Conservation (phyloP, 2,113 vertebrate genomes). For the Symphodus melops region DNA sequence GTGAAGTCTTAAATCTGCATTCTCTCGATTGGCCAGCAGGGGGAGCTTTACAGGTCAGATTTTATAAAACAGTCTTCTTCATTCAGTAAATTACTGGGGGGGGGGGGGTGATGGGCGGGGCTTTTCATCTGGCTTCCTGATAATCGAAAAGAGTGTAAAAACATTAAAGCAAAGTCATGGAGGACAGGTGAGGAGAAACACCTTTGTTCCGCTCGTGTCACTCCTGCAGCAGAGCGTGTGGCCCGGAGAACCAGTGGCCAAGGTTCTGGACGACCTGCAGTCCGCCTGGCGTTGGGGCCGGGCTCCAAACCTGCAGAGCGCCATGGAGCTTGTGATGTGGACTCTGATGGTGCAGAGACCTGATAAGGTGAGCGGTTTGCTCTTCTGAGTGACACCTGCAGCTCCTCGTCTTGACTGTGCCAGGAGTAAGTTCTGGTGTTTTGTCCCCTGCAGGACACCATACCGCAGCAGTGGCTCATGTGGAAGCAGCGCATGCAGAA, state of each 20-base stretch:
- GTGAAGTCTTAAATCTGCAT: neutral
- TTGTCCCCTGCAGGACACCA: slow-evolving; percentile 71
- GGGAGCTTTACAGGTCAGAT: neutral
- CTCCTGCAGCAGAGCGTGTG: slow-evolving; percentile 79
- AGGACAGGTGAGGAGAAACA: neutral
- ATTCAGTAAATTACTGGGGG: too few relatives aligned
- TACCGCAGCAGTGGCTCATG: slow-evolving; percentile 83
- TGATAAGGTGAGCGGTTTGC: slow-evolving; percentile 76
- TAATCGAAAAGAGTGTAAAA: too few relatives aligned
- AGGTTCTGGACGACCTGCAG: slow-evolving; percentile 80
- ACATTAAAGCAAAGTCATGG: too few relatives aligned
- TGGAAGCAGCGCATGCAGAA: slow-evolving; percentile 84
- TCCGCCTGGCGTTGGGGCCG: slow-evolving; percentile 81
- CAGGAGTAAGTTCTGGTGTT: neutral
- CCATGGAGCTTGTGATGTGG: slow-evolving; percentile 84
- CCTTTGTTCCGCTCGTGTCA: neutral
- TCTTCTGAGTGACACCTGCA: too few relatives aligned
- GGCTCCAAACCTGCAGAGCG: slow-evolving; percentile 72
- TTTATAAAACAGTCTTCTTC: too few relatives aligned
- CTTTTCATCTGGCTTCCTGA: too few relatives aligned
- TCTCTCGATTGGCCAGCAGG: neutral
- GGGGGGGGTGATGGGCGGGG: too few relatives aligned
- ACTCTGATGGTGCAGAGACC: slow-evolving; percentile 76
- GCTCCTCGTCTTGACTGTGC: too few relatives aligned
- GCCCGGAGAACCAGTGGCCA: slow-evolving; percentile 80